Conservation (phyloP, 2,888 invertebrate genomes). For the Neocrepidodera transversa region DNA sequence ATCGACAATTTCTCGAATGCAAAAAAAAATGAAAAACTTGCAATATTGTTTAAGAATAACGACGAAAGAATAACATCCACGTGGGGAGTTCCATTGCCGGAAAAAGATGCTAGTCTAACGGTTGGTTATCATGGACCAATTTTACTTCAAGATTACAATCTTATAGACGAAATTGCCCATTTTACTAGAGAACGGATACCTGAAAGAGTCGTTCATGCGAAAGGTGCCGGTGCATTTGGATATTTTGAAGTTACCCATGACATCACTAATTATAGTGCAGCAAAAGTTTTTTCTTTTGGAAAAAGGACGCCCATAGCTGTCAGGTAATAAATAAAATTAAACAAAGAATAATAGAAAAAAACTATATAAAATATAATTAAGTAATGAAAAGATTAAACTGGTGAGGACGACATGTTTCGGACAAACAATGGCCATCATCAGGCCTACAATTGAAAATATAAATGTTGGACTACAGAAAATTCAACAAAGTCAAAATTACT, state of each 20-base stretch:
- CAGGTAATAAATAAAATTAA: constrained; percentile 62
- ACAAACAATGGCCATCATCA: no score
- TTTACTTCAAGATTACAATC: constrained; percentile 83
- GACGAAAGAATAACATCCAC: constrained; percentile 76
- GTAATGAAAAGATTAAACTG: no score
- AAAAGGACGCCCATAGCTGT: constrained; percentile 82
- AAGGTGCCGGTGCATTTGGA: constrained; percentile 89
- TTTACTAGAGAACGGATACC: constrained; percentile 94
- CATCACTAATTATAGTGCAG: constrained; percentile 79
- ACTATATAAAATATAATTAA: no score
- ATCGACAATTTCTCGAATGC: neutral
- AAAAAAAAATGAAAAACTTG: neutral
- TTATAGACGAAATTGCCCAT: constrained; percentile 79
- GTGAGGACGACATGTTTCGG: no score
- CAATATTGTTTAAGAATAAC: constrained; percentile 62
- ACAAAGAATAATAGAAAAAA: no score
- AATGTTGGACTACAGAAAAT: no score
- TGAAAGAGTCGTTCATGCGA: constrained; percentile 95
- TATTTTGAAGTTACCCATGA: constrained; percentile 90
- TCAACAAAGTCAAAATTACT: no score
- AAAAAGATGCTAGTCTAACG: constrained; percentile 79
- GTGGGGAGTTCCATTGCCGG: constrained; percentile 81
- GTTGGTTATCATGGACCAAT: constrained; percentile 87
- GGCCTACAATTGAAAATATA: no score
- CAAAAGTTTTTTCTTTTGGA: constrained; percentile 78